These are phyloP conservation scores for Zapornia atra DNA, from an alignment of 2,113 vertebrate species.

Conservation along the genomic window DNA sequence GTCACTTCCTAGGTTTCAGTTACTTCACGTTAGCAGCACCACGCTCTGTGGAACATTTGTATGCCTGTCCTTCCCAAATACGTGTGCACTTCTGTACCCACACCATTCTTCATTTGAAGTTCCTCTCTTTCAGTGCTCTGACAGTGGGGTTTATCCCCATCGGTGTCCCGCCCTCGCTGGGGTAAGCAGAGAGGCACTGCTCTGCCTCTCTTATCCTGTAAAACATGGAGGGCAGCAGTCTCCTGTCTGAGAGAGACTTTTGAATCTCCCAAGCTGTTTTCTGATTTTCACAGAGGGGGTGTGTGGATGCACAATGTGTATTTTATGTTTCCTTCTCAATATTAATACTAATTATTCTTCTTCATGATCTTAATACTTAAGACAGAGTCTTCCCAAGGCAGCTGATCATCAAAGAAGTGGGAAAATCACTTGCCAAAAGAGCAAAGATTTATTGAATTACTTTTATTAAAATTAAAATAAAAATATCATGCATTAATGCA, in stretches of 20 bases:
- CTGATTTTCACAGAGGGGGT: not conserved
- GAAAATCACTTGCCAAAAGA: not conserved
- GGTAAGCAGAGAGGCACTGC: not conserved
- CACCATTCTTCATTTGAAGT: not conserved
- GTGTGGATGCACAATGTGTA: not conserved
- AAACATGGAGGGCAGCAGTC: not conserved
- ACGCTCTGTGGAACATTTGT: not conserved
- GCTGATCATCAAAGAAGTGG: accelerated
- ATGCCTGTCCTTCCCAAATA: not conserved
- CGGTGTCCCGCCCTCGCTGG: not conserved
- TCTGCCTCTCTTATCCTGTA: not conserved
- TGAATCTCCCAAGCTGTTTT: not conserved
- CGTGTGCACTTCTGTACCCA: not conserved
- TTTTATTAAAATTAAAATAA: conserved; percentile 76
- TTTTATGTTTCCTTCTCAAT: not conserved
- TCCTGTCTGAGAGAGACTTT: not conserved
- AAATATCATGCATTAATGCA: conserved; percentile 68
- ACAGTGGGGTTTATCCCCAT: not conserved
- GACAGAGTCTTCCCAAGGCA: not conserved
- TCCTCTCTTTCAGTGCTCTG: not conserved
- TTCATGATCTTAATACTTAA: not conserved
- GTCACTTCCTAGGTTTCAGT: not conserved
- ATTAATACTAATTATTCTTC: not conserved
- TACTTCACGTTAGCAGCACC: not conserved
- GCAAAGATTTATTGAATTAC: conserved; percentile 24